Conservation (phyloP, 2,113 vertebrate species). For the Hypanus sabinus region DNA sequence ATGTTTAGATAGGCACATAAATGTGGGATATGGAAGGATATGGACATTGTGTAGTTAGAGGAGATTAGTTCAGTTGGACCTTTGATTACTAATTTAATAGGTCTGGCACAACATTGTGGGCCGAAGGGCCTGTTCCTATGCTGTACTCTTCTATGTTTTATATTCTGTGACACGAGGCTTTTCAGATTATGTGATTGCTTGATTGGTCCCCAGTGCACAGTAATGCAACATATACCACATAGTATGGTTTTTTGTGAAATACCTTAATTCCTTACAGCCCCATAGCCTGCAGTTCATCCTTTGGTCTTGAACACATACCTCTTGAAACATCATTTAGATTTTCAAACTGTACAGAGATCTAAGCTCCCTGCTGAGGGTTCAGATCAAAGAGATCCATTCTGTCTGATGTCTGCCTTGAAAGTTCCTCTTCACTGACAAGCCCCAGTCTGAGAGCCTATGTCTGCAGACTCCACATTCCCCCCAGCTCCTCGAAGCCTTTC, state of each 20-base stretch:
- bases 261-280: conserved; percentile 16
- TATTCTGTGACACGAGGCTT: neutral
- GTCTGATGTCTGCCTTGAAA: conserved; percentile 91
- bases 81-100: no score
- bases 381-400: conserved; percentile 95
- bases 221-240: neutral
- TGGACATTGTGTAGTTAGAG: no score
- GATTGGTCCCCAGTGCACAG: neutral
- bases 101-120: no score
- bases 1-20: no score
- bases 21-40: no score
- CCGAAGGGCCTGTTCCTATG: no score
- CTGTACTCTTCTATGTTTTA: no score
- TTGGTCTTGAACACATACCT: conserved; percentile 61
- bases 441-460: conserved; percentile 78
- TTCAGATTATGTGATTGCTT: neutral
- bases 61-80: no score
- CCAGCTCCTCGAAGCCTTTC: conserved; percentile 65
- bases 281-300: conserved; percentile 6
- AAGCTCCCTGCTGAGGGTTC: conserved; percentile 84
- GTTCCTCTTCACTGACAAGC: conserved; percentile 90
- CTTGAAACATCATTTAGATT: conserved; percentile 96
- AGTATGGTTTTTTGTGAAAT: conserved; percentile 25
- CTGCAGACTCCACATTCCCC: conserved; percentile 64
- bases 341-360: conserved; percentile 96